Percentiles rank a stretch among this genome's conserved stretches.
These are phyloP conservation scores for Entomyzon cyanotis DNA, from an alignment of 2,113 vertebrate genomes.

Conservation along the genomic window DNA sequence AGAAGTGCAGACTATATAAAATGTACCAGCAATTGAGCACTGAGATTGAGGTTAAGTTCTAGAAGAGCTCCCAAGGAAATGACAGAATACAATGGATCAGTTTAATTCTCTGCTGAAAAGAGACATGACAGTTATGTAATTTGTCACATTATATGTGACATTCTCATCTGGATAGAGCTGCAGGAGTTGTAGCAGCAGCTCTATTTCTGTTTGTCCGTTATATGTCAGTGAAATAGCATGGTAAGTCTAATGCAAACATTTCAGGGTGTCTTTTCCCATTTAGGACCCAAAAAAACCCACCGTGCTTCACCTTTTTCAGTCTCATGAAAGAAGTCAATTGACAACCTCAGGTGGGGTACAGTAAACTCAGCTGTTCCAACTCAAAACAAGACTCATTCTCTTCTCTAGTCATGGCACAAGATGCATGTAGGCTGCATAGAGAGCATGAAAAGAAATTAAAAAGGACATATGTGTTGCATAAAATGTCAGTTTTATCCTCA, in stretches of 20 bases:
- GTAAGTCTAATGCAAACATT: background rate
- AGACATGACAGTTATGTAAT: background rate
- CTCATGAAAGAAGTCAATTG: rapidly evolving
- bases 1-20: background rate
- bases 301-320: background rate
- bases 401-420: background rate
- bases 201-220: background rate
- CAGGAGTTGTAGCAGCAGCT: background rate
- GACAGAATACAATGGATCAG: background rate
- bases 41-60: background rate
- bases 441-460: background rate
- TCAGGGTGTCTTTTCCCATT: background rate
- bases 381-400: background rate
- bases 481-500: background rate
- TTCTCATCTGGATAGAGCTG: background rate
- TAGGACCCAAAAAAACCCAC: background rate
- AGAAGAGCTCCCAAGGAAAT: background rate
- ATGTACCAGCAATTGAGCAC: background rate
- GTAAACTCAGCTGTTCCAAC: background rate
- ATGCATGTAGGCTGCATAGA: background rate
- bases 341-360: background rate
- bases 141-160: background rate
- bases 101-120: background rate
- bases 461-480: background rate
- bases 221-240: background rate